Evolutionary conservation across 2,888 invertebrate genomes (phyloP).

Genomic region (Julus scanicus): DNA sequence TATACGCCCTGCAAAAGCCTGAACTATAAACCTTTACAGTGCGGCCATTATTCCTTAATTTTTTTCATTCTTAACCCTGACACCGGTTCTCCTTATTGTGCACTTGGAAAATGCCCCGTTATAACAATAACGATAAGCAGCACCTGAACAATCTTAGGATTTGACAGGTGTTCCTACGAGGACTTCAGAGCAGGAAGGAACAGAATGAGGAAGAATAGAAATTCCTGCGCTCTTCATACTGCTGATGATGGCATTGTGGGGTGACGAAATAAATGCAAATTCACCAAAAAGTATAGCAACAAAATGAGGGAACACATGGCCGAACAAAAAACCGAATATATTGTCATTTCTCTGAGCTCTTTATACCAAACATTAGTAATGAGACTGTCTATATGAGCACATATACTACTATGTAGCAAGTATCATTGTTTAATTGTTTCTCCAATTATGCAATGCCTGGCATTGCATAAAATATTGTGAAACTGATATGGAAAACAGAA

Average conservation of each 20-base stretch:
- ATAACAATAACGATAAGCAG: constrained; percentile 5
- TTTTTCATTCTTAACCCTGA: constrained; percentile 20
- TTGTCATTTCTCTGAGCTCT: too few relatives aligned
- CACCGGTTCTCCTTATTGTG: constrained; percentile 13
- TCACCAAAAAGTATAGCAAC: too few relatives aligned
- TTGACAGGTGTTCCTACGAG: constrained; percentile 13
- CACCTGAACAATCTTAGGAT: neutral
- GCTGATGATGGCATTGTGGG: neutral
- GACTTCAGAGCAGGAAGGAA: neutral
- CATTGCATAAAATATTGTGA: too few relatives aligned
- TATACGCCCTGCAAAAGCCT: constrained; percentile 4
- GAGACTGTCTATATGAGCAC: too few relatives aligned
- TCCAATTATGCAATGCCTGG: too few relatives aligned
- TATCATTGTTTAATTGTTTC: too few relatives aligned
- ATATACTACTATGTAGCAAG: too few relatives aligned
- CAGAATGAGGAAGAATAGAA: constrained; percentile 1
- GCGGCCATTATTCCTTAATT: constrained; percentile 33
- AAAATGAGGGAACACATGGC: too few relatives aligned
- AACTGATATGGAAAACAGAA: too few relatives aligned
- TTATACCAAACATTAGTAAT: too few relatives aligned
- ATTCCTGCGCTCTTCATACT: neutral
- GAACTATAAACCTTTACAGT: constrained; percentile 28
- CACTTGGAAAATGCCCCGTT: neutral
- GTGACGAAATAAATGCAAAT: neutral
- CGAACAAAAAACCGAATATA: too few relatives aligned